Evolutionary conservation across 2,888 invertebrate genomes (phyloP).

Genomic region (Alviniconcha strummeri): DNA sequence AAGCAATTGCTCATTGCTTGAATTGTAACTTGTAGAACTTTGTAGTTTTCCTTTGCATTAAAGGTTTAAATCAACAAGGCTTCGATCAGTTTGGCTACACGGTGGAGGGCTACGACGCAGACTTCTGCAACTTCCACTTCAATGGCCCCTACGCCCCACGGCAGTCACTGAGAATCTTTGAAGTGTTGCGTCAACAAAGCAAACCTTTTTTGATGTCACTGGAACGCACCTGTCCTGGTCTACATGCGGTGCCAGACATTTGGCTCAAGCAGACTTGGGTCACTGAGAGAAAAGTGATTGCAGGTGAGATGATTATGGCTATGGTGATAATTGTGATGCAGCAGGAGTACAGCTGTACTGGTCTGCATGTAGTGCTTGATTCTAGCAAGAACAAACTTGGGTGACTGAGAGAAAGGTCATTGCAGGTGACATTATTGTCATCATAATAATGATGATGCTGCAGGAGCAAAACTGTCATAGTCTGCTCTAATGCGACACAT

Average conservation of each 20-base stretch:
- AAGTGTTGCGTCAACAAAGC: slow-evolving; percentile 55
- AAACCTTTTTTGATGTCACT: slow-evolving; percentile 58
- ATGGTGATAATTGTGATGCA: slow-evolving; percentile 48
- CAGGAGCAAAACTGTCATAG: too few relatives aligned
- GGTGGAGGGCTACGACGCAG: slow-evolving; percentile 56
- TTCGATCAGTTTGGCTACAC: slow-evolving; percentile 63
- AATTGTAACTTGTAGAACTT: too few relatives aligned
- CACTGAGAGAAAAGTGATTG: slow-evolving; percentile 37
- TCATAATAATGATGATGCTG: too few relatives aligned
- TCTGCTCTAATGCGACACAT: too few relatives aligned
- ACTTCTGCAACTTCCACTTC: slow-evolving; percentile 59
- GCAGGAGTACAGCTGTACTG: slow-evolving; percentile 55
- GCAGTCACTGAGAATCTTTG: slow-evolving; percentile 54
- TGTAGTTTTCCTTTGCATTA: background rate
- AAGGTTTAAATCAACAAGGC: slow-evolving; percentile 57
- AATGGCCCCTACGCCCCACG: slow-evolving; percentile 60
- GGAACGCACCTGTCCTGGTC: slow-evolving; percentile 54
- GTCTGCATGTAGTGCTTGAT: slow-evolving; percentile 53
- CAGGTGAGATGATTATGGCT: slow-evolving; percentile 8
- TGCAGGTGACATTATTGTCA: slow-evolving; percentile 11
- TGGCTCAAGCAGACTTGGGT: slow-evolving; percentile 66
- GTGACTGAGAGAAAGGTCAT: slow-evolving; percentile 42
- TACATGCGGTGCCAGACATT: slow-evolving; percentile 55
- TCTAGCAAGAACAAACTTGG: slow-evolving; percentile 65
- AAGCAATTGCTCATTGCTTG: too few relatives aligned